A percentile compares a stretch with the other conserved stretches of the same genome.
Evolutionary conservation across 23 tunicate species (phyloP).

Genomic region (Halocynthia roretzi): DNA sequence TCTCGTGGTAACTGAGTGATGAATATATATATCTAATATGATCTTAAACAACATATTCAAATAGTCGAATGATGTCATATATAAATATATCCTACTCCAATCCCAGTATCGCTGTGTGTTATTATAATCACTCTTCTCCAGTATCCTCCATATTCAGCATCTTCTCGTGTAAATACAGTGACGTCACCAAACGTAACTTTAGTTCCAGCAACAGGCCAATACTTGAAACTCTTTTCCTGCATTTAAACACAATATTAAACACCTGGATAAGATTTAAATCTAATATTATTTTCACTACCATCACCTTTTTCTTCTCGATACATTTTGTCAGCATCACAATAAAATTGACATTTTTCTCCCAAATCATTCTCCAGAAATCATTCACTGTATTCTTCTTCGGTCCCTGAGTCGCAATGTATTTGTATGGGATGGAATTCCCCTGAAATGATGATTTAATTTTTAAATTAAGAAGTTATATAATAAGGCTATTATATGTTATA

Average conservation of each 20-base stretch:
- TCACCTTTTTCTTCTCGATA: conserved; percentile 16
- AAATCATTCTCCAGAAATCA: conserved; percentile 29
- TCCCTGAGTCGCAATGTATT: conserved; percentile 29
- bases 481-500: too few species aligned
- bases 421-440: neutral
- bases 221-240: conserved; percentile 25
- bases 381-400: conserved; percentile 10
- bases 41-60: too few species aligned
- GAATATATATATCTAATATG: too few species aligned
- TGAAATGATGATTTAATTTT: neutral
- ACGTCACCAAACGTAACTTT: conserved; percentile 11
- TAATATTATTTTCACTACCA: too few species aligned
- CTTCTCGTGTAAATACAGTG: conserved; percentile 1
- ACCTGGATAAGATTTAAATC: too few species aligned
- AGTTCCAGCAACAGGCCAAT: conserved; percentile 20
- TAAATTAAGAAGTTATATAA: too few species aligned
- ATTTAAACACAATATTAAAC: too few species aligned
- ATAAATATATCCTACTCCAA: too few species aligned
- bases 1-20: neutral
- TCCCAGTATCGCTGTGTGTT: neutral
- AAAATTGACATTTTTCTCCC: conserved; percentile 11
- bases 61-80: too few species aligned
- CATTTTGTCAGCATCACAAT: conserved; percentile 22
- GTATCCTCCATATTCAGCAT: conserved; percentile 15
- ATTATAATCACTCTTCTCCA: conserved; percentile 8